These are phyloP conservation scores for Chaitophorus viminalis DNA, from an alignment of 2,888 invertebrate species.

Conservation along the genomic window DNA sequence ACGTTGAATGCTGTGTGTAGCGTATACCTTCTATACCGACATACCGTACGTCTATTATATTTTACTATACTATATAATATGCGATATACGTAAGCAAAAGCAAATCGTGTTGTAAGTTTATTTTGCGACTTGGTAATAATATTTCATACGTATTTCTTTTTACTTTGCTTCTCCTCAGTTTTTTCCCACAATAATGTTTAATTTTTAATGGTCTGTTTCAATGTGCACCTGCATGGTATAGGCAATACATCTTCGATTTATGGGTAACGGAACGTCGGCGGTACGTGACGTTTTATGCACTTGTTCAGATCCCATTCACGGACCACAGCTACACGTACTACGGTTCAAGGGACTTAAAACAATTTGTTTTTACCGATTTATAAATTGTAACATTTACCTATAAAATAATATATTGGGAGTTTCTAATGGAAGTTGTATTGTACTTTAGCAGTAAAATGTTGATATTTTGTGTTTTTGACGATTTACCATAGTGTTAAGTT, in stretches of 20 bases:
- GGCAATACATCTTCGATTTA: slow-evolving; percentile 20
- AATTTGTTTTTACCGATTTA: slow-evolving; percentile 10
- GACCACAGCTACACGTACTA: neutral
- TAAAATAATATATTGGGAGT: neutral
- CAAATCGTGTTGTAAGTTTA: slow-evolving; percentile 2
- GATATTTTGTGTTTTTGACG: neutral
- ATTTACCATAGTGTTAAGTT: neutral
- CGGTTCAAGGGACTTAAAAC: slow-evolving; percentile 28
- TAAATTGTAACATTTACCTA: neutral
- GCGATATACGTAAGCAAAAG: neutral
- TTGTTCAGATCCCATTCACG: slow-evolving; percentile 27
- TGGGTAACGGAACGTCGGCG: slow-evolving; percentile 45
- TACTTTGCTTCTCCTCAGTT: slow-evolving; percentile 11
- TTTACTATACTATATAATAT: neutral
- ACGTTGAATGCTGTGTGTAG: slow-evolving; percentile 10
- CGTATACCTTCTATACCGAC: too few relatives aligned
- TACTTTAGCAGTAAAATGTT: neutral
- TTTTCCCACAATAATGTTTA: slow-evolving; percentile 41
- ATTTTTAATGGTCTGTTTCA: slow-evolving; percentile 42
- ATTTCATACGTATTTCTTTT: neutral
- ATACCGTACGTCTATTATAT: too few relatives aligned
- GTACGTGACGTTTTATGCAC: slow-evolving; percentile 54
- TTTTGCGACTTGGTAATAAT: slow-evolving; percentile 27
- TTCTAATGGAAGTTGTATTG: neutral
- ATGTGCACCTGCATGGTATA: slow-evolving; percentile 26